Evolutionary conservation across 2,888 invertebrate genomes (phyloP), one percentile per base, ranked within the genome.

Genomic region (Trisateles emortualis): DNA sequence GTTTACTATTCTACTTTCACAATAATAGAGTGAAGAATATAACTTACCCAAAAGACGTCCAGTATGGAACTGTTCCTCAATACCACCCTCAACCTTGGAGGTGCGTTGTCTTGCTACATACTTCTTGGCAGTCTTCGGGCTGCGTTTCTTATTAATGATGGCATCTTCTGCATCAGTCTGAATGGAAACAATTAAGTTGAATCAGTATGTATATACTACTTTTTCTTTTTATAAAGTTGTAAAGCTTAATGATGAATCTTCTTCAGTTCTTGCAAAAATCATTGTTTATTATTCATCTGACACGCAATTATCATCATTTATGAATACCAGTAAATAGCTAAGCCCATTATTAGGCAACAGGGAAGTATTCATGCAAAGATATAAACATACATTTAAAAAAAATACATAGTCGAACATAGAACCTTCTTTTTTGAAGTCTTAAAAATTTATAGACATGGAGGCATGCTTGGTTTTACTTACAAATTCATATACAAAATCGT

Each of bases 1-100:
- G n/a, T n/a, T n/a, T n/a, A n/a, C n/a, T n/a, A n/a, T n/a, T n/a
- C n/a, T n/a, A n/a, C n/a, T 3, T 19, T 19, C 19, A 19, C 3
- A 19, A 2, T 3, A 2, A 19, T 3, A 26, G 8, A 26, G 8
- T 26, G 22, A 5, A 22, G 22, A 26, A 26, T 3, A 6, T 14
- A 32, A 86, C 94, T 88, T 90, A 98, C 99, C 99, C 83, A 99
- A 94, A 76, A 99, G 94, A 88, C 99, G 96, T 78, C 99, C 99
- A 79, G 98, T 97, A 77, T 97, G 95, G 94, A 99, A 99, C 89
- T 99, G 99, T 88, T 99, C 99, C 88, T 99, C 98, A 57, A 99
- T 89, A 43, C 96, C 96, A 64, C 95, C 95, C 84, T 99, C 99
- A 64, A 99, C 98, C 92, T 98, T 98, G 56, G 98, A 97, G 48